Conservation (phyloP, 2,113 vertebrate genomes). For the Planiliza haematocheilus region DNA sequence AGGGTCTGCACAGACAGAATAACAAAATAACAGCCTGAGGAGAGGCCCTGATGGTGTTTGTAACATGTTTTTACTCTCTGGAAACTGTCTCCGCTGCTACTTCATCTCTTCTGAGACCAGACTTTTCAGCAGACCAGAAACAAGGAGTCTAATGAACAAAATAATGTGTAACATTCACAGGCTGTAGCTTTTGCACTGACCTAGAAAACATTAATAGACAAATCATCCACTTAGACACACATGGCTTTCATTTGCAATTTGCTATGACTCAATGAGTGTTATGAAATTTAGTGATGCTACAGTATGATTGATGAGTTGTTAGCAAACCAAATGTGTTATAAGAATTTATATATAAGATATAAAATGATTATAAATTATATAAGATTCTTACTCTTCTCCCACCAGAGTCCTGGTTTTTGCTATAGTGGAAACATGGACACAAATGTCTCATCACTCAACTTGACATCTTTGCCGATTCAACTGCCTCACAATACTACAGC, state of each 20-base stretch:
- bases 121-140: conserved; percentile 14
- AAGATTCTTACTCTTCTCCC: conserved; percentile 4
- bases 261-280: too few relatives aligned
- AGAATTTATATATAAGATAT: too few relatives aligned
- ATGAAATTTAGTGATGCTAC: too few relatives aligned
- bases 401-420: conserved; percentile 25
- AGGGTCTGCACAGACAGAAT: conserved; percentile 57
- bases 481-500: conserved; percentile 33
- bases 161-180: neutral
- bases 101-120: conserved; percentile 37
- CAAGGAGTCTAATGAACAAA: conserved; percentile 23
- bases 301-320: too few relatives aligned
- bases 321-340: too few relatives aligned
- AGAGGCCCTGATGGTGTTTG: conserved; percentile 70
- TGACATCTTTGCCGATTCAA: conserved; percentile 2
- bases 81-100: conserved; percentile 12
- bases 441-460: conserved; percentile 11
- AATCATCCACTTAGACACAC: neutral
- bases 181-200: neutral
- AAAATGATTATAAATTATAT: too few relatives aligned
- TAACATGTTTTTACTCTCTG: conserved; percentile 63
- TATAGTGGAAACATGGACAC: conserved; percentile 52
- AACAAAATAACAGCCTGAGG: conserved; percentile 78
- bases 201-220: neutral
- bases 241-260: neutral